Evolutionary conservation across 30 jellyfish, hydroid and myxozoan genomes (phyloP), one percentile per base, ranked within the genome.

Genomic region (Turritopsis rubra): DNA sequence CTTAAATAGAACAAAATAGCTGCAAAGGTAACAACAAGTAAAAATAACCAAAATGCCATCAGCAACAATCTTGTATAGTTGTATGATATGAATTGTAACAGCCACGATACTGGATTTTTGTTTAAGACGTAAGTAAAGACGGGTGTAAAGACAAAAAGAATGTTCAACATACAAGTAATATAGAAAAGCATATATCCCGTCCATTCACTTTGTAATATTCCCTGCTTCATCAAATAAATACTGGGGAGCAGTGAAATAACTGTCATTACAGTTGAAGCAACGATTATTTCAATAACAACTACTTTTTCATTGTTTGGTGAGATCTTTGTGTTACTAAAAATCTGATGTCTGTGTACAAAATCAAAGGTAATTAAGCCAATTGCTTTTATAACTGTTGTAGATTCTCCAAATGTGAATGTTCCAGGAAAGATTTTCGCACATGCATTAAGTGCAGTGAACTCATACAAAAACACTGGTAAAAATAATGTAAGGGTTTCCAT

Each of bases 1-100:
- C 22, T 18, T 9, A n/a, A 68, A 79, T 86, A 87, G 95, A 95
- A 92, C 16, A 52, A 75, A 53, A 88, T 89, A 73, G 88, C 89
- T 3, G 71, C 79, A 66, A 85, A 27, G 13, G 98, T 54, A n/a
- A 81, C 1, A 16, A 68, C 21, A 18, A 88, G 77, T 28, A 88
- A 85, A 31, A 66, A 7, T 1, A 85, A 13, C 93, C 96, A 92
- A 65, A 85, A 92, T 1, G 22, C 19, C 28, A 80, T 60, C 20
- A 90, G 81, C 8, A 79, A 9, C 30, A 68, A 9, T 27, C 77
- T 23, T n/a, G 30, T 23, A 16, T 19, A n/a, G 4, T 23, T 68
- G 28, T 16, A 68, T n/a, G 30, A 23, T 0, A 68, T 23, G 30
- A 68, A 68, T 23, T 68, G 77, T 17, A 68, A 0, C 28, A 68